Base-by-base conservation (phyloP, 2,113 vertebrate species). In the Hemichromis elongatus region DNA sequence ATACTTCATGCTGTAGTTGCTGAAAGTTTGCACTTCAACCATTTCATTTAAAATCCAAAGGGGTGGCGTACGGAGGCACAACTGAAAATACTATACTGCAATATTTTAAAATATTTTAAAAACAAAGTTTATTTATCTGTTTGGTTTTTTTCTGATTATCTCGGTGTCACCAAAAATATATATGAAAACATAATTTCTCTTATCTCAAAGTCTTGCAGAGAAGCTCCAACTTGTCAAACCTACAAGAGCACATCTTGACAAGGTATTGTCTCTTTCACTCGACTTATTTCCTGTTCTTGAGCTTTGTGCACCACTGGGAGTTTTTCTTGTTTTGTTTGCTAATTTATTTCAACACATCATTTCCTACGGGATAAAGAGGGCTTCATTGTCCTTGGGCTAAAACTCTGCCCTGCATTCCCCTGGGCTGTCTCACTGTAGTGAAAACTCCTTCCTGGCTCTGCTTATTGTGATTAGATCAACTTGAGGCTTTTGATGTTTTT, bases 231-330 rank as follows among this genome's bases (percentile, higher is more conserved):
- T 95, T 85, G 73, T 96, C 80, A 95, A 96, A 93, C 82, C 94
- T 68, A 94, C 93, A 40, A 95, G 92, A 3, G 95, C 97, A 6
- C 98, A 99, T 92, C 96, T 99, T 73, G 98, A 99, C 96, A 97
- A 99, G 97, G 98, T 99, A 98, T 94, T 63, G 47, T 75, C n/a
- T 55, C 56, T 42, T 53, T 7, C 9, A 50, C 24, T 77, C 24
- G 37, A 40, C 26, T 75, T 37, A 84, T 59, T 37, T 63, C 66
- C 47, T 24, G 75, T 88, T 42, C 82, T 68, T 21, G 11, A 47
- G 84, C 87, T 79, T 61, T 84, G 9, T 77, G 14, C 66, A 19
- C 40, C 35, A 37, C 30, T 83, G 30, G 28, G 73, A 35, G 79
- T 82, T 82, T 75, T 61, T 81, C 47, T 79, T 86, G 63, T 90